Conservation (phyloP, 53 echinoderm and acorn worm species). For the Arbacia lixula region DNA sequence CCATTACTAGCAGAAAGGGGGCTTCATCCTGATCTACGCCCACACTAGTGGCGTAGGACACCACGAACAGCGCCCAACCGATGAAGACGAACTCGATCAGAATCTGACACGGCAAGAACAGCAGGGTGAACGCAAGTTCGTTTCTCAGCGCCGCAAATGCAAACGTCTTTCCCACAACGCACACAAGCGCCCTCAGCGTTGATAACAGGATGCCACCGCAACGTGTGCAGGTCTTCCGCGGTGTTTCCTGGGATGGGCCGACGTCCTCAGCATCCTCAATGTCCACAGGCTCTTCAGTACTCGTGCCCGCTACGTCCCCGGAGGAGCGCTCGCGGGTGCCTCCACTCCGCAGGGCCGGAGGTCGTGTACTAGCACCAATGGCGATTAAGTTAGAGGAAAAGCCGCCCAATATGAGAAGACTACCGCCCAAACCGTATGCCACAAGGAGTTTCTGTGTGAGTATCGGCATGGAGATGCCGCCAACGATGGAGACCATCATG, state of each 20-base stretch:
- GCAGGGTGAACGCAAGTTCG: conserved; percentile 7
- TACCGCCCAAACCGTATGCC: conserved; percentile 11
- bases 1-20: neutral
- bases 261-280: neutral
- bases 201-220: no score
- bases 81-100: conserved; percentile 32
- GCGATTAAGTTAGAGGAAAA: neutral
- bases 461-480: conserved; percentile 4
- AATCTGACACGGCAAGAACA: conserved; percentile 41
- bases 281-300: neutral
- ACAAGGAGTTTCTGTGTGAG: neutral
- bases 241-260: neutral
- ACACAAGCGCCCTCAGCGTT: neutral
- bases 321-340: neutral
- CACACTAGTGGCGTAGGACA: conserved; percentile 21
- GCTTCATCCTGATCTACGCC: neutral
- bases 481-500: neutral
- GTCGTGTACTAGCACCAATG: conserved; percentile 4
- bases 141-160: neutral
- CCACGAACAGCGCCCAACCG: conserved; percentile 40
- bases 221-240: neutral
- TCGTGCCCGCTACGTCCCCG: neutral
- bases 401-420: neutral
- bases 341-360: neutral
- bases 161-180: neutral